A percentile compares a stretch with the other conserved stretches of the same genome.
Evolutionary conservation across 2,113 vertebrate species (phyloP).

Genomic region (Pangasianodon gigas): DNA sequence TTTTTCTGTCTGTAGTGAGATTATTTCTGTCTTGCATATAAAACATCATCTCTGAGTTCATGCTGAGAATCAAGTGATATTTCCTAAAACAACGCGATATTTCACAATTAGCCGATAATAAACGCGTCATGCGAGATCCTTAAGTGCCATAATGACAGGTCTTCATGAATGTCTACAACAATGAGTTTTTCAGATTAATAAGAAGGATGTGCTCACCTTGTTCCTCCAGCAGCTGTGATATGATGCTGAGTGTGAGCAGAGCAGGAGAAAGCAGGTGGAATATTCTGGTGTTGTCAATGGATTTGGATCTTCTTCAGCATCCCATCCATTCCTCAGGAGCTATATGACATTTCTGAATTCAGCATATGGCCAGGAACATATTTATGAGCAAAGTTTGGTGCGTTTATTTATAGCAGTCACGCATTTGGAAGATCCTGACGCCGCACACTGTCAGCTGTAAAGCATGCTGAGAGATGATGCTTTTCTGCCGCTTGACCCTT

Average conservation of each 20-base stretch:
- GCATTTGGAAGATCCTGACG: neutral
- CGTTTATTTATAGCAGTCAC: neutral
- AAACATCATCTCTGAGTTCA: neutral
- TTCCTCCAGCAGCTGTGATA: constrained; percentile 15
- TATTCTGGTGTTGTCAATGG: neutral
- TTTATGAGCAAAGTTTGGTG: constrained; percentile 2
- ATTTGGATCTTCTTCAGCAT: neutral
- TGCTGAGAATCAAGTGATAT: neutral
- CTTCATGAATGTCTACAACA: neutral
- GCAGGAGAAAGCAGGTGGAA: neutral
- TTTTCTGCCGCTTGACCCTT: neutral
- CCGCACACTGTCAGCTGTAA: neutral
- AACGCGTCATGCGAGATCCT: neutral
- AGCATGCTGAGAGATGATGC: neutral
- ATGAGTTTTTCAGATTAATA: neutral
- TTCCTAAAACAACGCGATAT: neutral
- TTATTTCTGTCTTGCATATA: neutral
- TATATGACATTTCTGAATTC: neutral
- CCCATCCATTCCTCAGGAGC: neutral
- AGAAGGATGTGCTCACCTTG: constrained; percentile 20
- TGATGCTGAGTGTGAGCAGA: neutral
- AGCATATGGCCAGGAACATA: neutral
- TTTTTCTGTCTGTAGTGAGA: neutral
- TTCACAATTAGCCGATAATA: neutral
- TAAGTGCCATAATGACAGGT: neutral